Evolutionary conservation across 2,888 invertebrate species (phyloP).

Genomic region (Tachina fera): DNA sequence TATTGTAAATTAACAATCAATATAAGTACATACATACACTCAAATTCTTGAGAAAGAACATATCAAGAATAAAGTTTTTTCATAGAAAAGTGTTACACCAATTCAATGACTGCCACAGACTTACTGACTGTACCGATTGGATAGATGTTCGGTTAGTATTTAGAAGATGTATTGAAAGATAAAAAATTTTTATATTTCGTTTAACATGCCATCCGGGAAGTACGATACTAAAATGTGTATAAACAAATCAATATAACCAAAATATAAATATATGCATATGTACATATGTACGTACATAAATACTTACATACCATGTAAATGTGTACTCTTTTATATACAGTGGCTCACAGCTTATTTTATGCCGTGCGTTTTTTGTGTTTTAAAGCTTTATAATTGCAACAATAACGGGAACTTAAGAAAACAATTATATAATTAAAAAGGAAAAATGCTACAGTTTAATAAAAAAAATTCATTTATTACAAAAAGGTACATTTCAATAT

Average conservation of each 20-base stretch:
- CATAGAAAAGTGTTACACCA: constrained; percentile 24
- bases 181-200: constrained; percentile 78
- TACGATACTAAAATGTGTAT: constrained; percentile 76
- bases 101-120: constrained; percentile 36
- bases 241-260: constrained; percentile 77
- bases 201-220: constrained; percentile 81
- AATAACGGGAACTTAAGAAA: no score
- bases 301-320: background rate
- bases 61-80: background rate
- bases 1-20: constrained; percentile 23
- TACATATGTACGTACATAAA: background rate
- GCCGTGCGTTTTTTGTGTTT: no score
- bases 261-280: constrained; percentile 16
- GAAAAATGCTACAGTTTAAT: no score
- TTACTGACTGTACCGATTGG: constrained; percentile 17
- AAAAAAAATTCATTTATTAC: no score
- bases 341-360: no score
- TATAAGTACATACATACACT: background rate
- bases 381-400: no score
- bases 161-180: constrained; percentile 11
- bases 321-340: no score
- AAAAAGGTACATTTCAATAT: no score
- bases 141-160: constrained; percentile 6
- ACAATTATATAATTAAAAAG: no score
- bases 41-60: constrained; percentile 37